phyloP scores from a whole-genome alignment of 2,888 invertebrate species.

The Neoaliturus tenellus region DNA sequence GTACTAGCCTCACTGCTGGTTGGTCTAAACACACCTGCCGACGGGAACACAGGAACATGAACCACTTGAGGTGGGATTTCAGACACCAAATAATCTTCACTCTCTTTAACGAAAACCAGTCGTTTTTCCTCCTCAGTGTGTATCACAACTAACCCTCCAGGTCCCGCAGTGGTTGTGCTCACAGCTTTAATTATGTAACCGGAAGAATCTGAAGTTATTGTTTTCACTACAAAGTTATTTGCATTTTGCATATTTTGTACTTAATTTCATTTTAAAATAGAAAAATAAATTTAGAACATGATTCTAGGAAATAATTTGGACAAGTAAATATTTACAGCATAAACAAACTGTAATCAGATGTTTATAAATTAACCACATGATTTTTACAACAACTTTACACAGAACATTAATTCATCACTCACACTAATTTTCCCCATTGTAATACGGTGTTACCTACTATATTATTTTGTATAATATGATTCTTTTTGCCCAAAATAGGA shows the following conservation, averaged over 20 bases:
- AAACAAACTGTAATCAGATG: neutral
- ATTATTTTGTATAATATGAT: too few relatives aligned
- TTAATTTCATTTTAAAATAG: neutral
- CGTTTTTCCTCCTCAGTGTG: conserved; percentile 47
- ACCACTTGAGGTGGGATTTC: neutral
- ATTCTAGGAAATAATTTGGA: neutral
- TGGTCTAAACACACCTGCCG: neutral
- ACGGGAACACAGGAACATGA: conserved; percentile 32
- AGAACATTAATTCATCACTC: too few relatives aligned
- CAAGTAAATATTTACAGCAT: neutral
- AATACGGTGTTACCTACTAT: too few relatives aligned
- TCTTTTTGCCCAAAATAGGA: too few relatives aligned
- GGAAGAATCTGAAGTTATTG: conserved; percentile 9
- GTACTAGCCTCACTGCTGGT: neutral
- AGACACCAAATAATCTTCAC: neutral
- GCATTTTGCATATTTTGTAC: conserved; percentile 28
- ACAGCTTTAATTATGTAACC: conserved; percentile 25
- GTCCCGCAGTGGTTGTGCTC: conserved; percentile 24
- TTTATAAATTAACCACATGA: neutral
- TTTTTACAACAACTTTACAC: too few relatives aligned
- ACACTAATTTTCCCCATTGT: too few relatives aligned
- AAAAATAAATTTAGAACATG: neutral
- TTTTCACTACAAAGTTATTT: conserved; percentile 26
- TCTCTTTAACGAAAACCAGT: conserved; percentile 15
- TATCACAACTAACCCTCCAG: conserved; percentile 20